phyloP scores from a whole-genome alignment of 2,888 invertebrate genomes.

The Acleris literana region DNA sequence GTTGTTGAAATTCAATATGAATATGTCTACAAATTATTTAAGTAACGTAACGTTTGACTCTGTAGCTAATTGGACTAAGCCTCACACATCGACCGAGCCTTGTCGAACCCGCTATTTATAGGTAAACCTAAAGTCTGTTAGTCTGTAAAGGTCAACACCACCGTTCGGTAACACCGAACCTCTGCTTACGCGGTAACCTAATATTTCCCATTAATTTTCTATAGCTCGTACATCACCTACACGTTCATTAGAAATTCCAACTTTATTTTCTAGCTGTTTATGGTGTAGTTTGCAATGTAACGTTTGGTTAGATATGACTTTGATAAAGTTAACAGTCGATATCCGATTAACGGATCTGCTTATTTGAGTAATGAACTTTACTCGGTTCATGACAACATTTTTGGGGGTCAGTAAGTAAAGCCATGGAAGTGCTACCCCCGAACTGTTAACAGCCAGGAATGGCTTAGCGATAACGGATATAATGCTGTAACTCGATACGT shows the following conservation, averaged over 20 bases:
- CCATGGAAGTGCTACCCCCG: slow-evolving; percentile 78
- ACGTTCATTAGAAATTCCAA: too few relatives aligned
- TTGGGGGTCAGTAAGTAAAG: slow-evolving; percentile 76
- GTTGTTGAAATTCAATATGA: too few relatives aligned
- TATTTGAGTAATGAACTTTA: slow-evolving; percentile 77
- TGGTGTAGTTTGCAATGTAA: too few relatives aligned
- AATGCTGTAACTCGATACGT: slow-evolving; percentile 69
- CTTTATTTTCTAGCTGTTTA: too few relatives aligned
- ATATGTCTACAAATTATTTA: too few relatives aligned
- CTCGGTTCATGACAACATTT: slow-evolving; percentile 70
- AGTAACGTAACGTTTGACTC: too few relatives aligned
- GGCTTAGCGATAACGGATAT: slow-evolving; percentile 72
- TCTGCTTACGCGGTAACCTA: slow-evolving; percentile 56
- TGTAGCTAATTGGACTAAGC: too few relatives aligned
- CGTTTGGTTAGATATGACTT: too few relatives aligned
- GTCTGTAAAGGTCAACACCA: slow-evolving; percentile 19
- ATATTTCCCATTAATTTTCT: slow-evolving; percentile 45
- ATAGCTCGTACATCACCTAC: too few relatives aligned
- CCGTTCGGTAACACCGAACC: slow-evolving; percentile 18
- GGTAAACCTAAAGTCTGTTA: slow-evolving; percentile 3
- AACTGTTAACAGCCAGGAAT: slow-evolving; percentile 73
- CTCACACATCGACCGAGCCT: too few relatives aligned
- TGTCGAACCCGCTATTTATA: too few relatives aligned
- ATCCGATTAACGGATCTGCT: slow-evolving; percentile 71
- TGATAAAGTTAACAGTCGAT: too few relatives aligned